Percentiles rank a stretch among this genome's conserved stretches.
phyloP scores from a whole-genome alignment of 2,113 vertebrate species.

The Oceanites oceanicus region DNA sequence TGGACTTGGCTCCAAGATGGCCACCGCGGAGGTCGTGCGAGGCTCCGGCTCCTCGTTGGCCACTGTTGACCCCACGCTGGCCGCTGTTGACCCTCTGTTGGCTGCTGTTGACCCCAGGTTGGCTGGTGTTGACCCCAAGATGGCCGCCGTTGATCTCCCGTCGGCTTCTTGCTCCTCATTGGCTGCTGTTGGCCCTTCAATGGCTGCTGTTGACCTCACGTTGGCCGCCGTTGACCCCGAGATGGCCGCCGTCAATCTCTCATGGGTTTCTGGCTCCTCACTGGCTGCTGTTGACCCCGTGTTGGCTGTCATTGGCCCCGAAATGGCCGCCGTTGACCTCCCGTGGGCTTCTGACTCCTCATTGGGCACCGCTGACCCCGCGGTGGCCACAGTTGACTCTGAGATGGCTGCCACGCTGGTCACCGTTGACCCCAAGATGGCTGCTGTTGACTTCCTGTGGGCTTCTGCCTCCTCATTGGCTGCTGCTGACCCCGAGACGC shows the following conservation, averaged over 20 bases:
- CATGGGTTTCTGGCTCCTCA: too few species aligned
- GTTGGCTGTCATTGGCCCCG: rapidly evolving
- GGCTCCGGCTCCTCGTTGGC: background rate
- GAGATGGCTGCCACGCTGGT: too few species aligned
- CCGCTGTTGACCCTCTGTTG: background rate
- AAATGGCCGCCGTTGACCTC: background rate
- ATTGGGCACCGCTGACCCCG: too few species aligned
- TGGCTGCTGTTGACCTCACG: background rate
- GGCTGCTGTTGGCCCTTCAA: background rate
- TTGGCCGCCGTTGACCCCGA: rapidly evolving
- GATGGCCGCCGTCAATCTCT: background rate
- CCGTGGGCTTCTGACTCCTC: background rate
- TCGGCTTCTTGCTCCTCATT: too few species aligned
- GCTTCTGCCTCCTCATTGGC: too few species aligned
- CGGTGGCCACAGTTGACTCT: too few species aligned
- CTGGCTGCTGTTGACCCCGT: background rate
- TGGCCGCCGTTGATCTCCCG: background rate
- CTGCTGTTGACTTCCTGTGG: too few species aligned
- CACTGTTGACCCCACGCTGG: too few species aligned
- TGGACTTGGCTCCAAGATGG: background rate
- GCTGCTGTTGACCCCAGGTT: background rate
- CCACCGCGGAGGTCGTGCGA: background rate
- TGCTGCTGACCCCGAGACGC: too few species aligned
- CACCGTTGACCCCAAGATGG: too few species aligned
- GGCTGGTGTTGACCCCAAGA: background rate